Evolutionary conservation across 37 sponge, comb jelly and placozoan species (phyloP), one percentile per base, ranked within the genome.

Genomic region (Hormiphora californensis): DNA sequence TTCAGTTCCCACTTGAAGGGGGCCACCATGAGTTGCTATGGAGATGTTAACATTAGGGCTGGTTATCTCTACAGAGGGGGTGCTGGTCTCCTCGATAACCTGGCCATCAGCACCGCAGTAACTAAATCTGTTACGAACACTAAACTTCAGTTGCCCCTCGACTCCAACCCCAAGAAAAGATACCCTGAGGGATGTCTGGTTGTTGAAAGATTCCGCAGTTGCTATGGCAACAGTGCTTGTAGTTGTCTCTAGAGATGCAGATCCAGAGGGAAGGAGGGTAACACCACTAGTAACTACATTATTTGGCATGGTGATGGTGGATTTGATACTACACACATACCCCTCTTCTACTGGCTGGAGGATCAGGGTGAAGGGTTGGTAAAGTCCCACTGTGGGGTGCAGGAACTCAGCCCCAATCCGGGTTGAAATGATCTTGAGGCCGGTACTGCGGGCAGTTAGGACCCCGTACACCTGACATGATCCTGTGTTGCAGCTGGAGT

Each of bases 321-420:
- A 43, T 22, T 73, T 33, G 81, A 36, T 43, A 21, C 43, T 28
- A 19, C 81, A 73, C 28, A 73, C 43, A 25, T 41, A 43, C 35
- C 21, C 81, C 8, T 41, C 81, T 23, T 28, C 17, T 21, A 73
- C 81, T 4, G 81, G 81, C 28, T 43, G 40, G 9, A 73, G 40
- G 21, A 21, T 39, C 46, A 73, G 81, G 46, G 46, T 11, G 46
- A 73, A 73, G 43, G 81, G 81, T 4, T 73, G 81, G 3, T 33
- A 19, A 11, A 73, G 46, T 36, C 39, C 81, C 27, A 36, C 46
- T 4, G 8, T 21, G 46, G 81, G 7, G 3, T 22, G 81, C 11
- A 73, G 81, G 81, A 73, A 73, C 27, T 73, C 81, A 22, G 81
- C 43, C 5, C 81, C 81, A 28, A 73, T 73, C 28, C 43, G 46